A percentile compares a stretch with the other conserved stretches of the same genome.
These are phyloP conservation scores for Acropora tenuis DNA, from an alignment of 64 coral and sea anemone genomes.

Conservation along the genomic window DNA sequence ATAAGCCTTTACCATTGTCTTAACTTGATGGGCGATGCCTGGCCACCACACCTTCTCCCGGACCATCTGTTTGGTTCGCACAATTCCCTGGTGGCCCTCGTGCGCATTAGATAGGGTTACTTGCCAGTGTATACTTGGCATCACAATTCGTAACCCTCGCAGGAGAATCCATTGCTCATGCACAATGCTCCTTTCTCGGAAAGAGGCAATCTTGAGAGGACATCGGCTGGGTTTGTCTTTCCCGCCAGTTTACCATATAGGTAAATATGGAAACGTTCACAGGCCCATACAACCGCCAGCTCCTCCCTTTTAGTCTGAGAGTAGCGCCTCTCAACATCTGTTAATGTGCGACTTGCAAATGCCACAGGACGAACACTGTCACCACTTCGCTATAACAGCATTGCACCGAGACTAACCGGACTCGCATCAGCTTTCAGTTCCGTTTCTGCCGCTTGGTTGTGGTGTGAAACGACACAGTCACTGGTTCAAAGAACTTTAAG, in stretches of 20 bases:
- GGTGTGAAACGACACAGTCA: conserved; percentile 48
- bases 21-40: conserved; percentile 34
- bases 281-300: conserved; percentile 27
- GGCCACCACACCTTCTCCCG: conserved; percentile 14
- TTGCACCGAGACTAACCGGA: conserved; percentile 59
- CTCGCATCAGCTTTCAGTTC: conserved; percentile 61
- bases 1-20: conserved; percentile 31
- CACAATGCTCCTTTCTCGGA: conserved; percentile 23
- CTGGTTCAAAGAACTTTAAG: not conserved
- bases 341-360: conserved; percentile 38
- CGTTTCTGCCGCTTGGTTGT: not conserved
- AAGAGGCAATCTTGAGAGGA: conserved; percentile 41
- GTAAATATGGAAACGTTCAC: conserved; percentile 41
- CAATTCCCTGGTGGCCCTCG: too few species aligned
- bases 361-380: not conserved
- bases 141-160: not conserved
- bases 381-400: not conserved
- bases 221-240: conserved; percentile 39
- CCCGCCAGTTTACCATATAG: conserved; percentile 28
- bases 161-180: not conserved
- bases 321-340: conserved; percentile 37
- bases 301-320: conserved; percentile 30
- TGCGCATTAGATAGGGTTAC: not conserved
- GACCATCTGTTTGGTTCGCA: too few species aligned
- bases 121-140: not conserved